A percentile compares a stretch with the other conserved stretches of the same genome.
phyloP scores from a whole-genome alignment of 2,888 invertebrate genomes.

The Ditula angustiorana region DNA sequence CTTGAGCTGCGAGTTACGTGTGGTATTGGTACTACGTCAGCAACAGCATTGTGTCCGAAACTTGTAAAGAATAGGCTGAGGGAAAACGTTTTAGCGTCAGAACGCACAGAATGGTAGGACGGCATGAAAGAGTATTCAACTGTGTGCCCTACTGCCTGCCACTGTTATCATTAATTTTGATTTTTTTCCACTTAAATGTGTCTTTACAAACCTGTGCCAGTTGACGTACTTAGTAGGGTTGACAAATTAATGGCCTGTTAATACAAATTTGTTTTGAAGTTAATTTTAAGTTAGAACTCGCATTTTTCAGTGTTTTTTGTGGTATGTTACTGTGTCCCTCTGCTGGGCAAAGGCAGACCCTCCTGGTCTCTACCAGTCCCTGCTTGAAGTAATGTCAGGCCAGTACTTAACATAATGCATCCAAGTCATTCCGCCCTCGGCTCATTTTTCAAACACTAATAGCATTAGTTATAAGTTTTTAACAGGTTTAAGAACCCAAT shows the following conservation, averaged over 20 bases:
- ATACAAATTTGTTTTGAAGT: too few relatives aligned
- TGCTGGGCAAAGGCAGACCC: too few relatives aligned
- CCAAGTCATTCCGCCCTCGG: too few relatives aligned
- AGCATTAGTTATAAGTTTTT: too few relatives aligned
- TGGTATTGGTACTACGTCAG: not conserved
- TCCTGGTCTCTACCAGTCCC: too few relatives aligned
- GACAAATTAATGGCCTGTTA: constrained; percentile 17
- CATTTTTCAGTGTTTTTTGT: too few relatives aligned
- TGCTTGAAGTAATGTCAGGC: too few relatives aligned
- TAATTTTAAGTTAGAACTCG: too few relatives aligned
- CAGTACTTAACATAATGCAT: too few relatives aligned
- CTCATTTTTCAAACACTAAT: too few relatives aligned
- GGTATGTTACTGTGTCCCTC: too few relatives aligned
- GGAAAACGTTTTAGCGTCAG: constrained; percentile 46
- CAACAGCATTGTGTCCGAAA: constrained; percentile 20
- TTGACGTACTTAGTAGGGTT: constrained; percentile 61
- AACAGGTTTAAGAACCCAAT: too few relatives aligned
- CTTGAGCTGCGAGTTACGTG: not conserved
- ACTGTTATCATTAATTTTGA: constrained; percentile 84
- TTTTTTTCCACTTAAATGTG: constrained; percentile 83
- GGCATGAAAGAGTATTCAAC: constrained; percentile 68
- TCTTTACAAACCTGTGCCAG: constrained; percentile 83
- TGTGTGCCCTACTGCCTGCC: constrained; percentile 79
- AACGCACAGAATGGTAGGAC: constrained; percentile 49
- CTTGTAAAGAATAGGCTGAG: constrained; percentile 38